A percentile compares a stretch with the other conserved stretches of the same genome.
Evolutionary conservation across 2,797 vertebrate species (phyloP).

Genomic region (Etheostoma nigrum): DNA sequence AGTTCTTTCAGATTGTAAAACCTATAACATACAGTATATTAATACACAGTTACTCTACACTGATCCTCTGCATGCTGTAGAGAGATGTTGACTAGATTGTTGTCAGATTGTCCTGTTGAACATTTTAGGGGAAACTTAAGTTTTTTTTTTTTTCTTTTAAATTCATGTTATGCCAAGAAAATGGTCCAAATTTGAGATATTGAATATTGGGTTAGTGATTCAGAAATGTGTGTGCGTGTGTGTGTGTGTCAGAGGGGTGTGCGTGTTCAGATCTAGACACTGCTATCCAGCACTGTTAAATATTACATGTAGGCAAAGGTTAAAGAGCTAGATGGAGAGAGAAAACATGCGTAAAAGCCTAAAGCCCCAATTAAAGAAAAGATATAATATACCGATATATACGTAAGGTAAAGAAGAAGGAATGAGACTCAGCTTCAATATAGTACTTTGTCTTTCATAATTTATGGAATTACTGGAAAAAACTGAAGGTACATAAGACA

Average conservation of each 20-base stretch:
- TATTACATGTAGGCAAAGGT: slow-evolving; percentile 31
- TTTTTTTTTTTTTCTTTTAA: background rate
- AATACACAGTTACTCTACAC: background rate
- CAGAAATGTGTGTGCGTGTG: background rate
- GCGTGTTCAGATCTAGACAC: slow-evolving; percentile 21
- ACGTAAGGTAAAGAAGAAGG: too few relatives aligned
- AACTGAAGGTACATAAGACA: too few relatives aligned
- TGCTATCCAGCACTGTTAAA: slow-evolving; percentile 24
- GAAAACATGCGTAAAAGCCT: too few relatives aligned
- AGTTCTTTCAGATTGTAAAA: background rate
- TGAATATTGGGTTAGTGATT: slow-evolving; percentile 13
- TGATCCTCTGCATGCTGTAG: background rate
- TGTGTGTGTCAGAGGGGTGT: background rate
- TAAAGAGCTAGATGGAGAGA: slow-evolving; percentile 13
- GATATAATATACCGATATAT: too few relatives aligned
- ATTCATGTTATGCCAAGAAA: slow-evolving; percentile 43
- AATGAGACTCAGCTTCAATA: too few relatives aligned
- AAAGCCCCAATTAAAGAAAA: too few relatives aligned
- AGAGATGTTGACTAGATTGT: background rate
- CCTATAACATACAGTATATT: background rate
- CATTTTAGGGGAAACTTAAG: background rate
- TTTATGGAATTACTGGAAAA: too few relatives aligned
- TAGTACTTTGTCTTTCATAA: too few relatives aligned
- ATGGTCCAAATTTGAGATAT: slow-evolving; percentile 39
- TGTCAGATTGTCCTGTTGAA: background rate